Percentiles rank a stretch among this genome's conserved stretches.
These are phyloP conservation scores for Odontesthes bonariensis DNA, from an alignment of 2,113 vertebrate genomes.

Conservation along the genomic window DNA sequence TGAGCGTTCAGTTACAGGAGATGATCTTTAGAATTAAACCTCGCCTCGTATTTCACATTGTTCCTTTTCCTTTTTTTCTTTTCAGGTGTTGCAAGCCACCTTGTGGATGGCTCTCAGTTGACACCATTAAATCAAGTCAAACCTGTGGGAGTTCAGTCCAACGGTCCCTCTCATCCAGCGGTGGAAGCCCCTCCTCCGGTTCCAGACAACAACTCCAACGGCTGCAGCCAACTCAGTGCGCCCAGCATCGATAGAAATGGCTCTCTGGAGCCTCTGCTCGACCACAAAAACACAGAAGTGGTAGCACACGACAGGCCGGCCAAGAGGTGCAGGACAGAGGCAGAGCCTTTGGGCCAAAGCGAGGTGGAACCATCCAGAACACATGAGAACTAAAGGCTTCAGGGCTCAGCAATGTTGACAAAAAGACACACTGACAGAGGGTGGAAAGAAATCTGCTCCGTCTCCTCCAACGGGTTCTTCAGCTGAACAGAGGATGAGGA, in stretches of 20 bases:
- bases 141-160: slow-evolving; percentile 79
- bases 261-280: slow-evolving; percentile 65
- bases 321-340: slow-evolving; percentile 76
- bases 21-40: no score
- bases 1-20: background rate
- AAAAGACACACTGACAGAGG: slow-evolving; percentile 36
- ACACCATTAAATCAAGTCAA: slow-evolving; percentile 82
- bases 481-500: background rate
- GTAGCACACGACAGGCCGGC: slow-evolving; percentile 56
- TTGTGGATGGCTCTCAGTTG: slow-evolving; percentile 55
- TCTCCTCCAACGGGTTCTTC: background rate
- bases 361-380: slow-evolving; percentile 67
- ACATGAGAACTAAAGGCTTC: slow-evolving; percentile 61
- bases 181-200: slow-evolving; percentile 53
- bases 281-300: slow-evolving; percentile 43
- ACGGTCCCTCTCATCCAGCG: slow-evolving; percentile 82
- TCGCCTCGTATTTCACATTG: no score
- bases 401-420: background rate
- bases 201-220: slow-evolving; percentile 87
- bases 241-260: slow-evolving; percentile 78
- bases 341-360: slow-evolving; percentile 56
- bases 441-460: background rate
- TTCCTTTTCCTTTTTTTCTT: background rate
- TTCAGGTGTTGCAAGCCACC: slow-evolving; percentile 82
- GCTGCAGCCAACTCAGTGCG: slow-evolving; percentile 80